phyloP scores from a whole-genome alignment of 2,797 vertebrate genomes.

The Garrulus glandarius region DNA sequence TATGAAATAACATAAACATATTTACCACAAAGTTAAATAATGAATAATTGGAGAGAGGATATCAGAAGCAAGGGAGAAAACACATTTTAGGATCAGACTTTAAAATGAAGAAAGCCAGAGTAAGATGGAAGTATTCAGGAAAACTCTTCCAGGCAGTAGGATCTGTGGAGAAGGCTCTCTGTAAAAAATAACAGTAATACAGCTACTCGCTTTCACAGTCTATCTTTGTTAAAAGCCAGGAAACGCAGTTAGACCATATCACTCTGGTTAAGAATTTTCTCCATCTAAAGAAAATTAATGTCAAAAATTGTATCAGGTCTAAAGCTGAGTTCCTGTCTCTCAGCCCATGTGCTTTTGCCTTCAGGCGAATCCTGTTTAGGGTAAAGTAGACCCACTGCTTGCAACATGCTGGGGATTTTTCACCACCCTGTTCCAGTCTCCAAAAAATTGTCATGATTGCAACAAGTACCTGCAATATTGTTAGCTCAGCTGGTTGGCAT shows the following conservation, averaged over 20 bases:
- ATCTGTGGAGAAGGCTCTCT: neutral
- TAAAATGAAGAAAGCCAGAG: neutral
- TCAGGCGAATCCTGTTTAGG: neutral
- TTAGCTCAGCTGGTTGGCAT: neutral
- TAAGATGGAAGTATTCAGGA: neutral
- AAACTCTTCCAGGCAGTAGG: neutral
- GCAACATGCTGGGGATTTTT: neutral
- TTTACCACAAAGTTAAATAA: neutral
- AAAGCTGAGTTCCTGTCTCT: neutral
- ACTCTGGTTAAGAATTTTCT: neutral
- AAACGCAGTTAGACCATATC: neutral
- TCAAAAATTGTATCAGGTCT: neutral
- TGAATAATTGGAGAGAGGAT: neutral
- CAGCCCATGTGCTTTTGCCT: neutral
- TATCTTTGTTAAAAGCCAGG: neutral
- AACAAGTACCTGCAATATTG: neutral
- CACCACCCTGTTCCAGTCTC: neutral
- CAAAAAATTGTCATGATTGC: neutral
- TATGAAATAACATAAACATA: neutral
- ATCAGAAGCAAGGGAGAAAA: neutral
- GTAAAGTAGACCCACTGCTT: neutral
- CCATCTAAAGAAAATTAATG: neutral
- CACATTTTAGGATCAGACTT: neutral
- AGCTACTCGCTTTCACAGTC: constrained; percentile 14
- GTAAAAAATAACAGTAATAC: constrained; percentile 26